Evolutionary conservation across 2,888 invertebrate genomes (phyloP).

Genomic region (Sesia bembeciformis): DNA sequence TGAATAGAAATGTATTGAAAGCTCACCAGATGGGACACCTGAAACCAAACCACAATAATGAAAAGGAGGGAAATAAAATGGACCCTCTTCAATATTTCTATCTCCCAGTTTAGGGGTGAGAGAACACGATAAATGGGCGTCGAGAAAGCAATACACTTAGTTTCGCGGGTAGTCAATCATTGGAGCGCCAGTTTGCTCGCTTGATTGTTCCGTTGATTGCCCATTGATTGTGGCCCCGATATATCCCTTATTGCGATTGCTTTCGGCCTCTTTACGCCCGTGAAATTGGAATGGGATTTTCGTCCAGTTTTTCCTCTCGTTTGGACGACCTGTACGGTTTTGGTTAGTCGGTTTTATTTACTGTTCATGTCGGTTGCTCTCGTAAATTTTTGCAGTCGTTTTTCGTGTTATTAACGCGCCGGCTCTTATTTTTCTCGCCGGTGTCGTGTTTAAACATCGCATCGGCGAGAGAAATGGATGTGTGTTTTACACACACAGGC

Average conservation of each 20-base stretch:
- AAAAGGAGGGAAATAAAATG: constrained; percentile 10
- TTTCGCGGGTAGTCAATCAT: constrained; percentile 24
- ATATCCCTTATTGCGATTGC: constrained; percentile 19
- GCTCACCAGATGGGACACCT: constrained; percentile 1
- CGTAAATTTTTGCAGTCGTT: constrained; percentile 52
- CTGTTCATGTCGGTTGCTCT: neutral
- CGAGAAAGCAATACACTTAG: constrained; percentile 28
- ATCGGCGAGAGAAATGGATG: too few relatives aligned
- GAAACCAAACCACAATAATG: constrained; percentile 2
- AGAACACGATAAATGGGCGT: constrained; percentile 25
- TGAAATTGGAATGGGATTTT: constrained; percentile 9
- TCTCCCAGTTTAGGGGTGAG: constrained; percentile 21
- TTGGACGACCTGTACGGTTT: constrained; percentile 29
- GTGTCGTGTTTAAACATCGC: constrained; percentile 2
- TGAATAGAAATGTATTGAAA: neutral
- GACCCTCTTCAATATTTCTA: constrained; percentile 14
- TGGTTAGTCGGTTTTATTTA: constrained; percentile 36
- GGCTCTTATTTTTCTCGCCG: constrained; percentile 21
- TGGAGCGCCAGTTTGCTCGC: constrained; percentile 12
- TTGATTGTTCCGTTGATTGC: constrained; percentile 28
- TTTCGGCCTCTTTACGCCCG: constrained; percentile 13
- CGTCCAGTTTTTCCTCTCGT: constrained; percentile 5
- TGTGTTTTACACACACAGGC: too few relatives aligned
- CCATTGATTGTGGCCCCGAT: constrained; percentile 15
- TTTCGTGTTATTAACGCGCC: constrained; percentile 23